Evolutionary conservation across 2,797 vertebrate genomes (phyloP).

Genomic region (Leptatherina wallacei): DNA sequence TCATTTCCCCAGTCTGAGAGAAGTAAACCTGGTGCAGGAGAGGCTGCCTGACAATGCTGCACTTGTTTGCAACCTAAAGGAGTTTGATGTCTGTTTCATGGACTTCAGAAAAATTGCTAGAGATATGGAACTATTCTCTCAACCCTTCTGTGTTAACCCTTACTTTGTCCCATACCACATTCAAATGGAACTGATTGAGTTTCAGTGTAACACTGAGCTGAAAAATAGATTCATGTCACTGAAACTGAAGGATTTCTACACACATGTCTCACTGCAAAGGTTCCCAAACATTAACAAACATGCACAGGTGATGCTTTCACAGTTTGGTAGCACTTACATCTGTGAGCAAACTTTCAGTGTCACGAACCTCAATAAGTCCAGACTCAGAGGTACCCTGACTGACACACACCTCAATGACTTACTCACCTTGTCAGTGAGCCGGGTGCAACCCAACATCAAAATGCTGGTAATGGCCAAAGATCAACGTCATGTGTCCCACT

Average conservation of each 20-base stretch:
- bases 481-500: no score
- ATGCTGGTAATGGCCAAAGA: no score
- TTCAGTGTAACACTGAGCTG: conserved; percentile 7
- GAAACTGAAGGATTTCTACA: not conserved
- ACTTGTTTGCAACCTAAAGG: not conserved
- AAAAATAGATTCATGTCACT: not conserved
- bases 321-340: conserved; percentile 5
- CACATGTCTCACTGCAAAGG: not conserved
- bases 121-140: not conserved
- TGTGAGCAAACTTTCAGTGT: not conserved
- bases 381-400: no score
- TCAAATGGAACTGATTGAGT: not conserved
- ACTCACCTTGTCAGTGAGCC: not conserved
- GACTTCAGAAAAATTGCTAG: not conserved
- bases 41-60: not conserved
- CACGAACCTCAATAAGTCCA: not conserved
- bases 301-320: not conserved
- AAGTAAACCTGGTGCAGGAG: not conserved
- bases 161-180: not conserved
- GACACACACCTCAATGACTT: not conserved
- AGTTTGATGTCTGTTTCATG: not conserved
- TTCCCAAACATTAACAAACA: conserved; percentile 1
- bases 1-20: not conserved
- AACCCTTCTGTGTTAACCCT: not conserved
- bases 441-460: not conserved